A percentile compares a stretch with the other conserved stretches of the same genome.
Conservation (phyloP, 2,113 vertebrate species). For the Microcebus murinus region DNA sequence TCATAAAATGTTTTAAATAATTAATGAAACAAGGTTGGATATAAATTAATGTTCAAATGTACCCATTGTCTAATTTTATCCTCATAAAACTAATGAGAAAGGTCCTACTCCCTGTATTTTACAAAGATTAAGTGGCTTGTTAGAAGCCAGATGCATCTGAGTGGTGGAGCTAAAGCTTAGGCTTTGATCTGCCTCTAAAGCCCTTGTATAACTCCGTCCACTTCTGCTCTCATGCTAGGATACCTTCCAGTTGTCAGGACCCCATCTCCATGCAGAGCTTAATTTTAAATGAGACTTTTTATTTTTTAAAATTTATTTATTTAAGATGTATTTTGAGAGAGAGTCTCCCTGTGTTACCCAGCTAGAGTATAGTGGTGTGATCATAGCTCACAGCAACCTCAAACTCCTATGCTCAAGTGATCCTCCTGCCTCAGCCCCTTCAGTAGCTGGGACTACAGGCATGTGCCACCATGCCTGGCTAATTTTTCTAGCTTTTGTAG, state of each 20-base stretch:
- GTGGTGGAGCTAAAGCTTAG: accelerated
- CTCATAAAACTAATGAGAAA: neutral
- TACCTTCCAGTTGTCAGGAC: neutral
- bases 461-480: too few relatives aligned
- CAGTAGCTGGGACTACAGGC: too few relatives aligned
- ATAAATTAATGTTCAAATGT: neutral
- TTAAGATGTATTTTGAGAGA: too few relatives aligned
- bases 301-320: too few relatives aligned
- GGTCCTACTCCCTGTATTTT: neutral
- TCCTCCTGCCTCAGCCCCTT: too few relatives aligned
- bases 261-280: neutral
- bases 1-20: constrained; percentile 32
- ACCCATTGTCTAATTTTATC: neutral
- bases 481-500: too few relatives aligned
- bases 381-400: too few relatives aligned
- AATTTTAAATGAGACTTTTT: neutral
- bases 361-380: too few relatives aligned
- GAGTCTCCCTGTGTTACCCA: too few relatives aligned
- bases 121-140: neutral
- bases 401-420: too few relatives aligned
- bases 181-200: neutral
- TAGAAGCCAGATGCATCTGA: neutral
- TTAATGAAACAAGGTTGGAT: neutral
- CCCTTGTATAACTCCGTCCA: neutral
- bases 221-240: neutral